Evolutionary conservation across 1,140 invertebrate species (phyloP), one percentile per base, ranked within the genome.

Genomic region (Sipha flava): DNA sequence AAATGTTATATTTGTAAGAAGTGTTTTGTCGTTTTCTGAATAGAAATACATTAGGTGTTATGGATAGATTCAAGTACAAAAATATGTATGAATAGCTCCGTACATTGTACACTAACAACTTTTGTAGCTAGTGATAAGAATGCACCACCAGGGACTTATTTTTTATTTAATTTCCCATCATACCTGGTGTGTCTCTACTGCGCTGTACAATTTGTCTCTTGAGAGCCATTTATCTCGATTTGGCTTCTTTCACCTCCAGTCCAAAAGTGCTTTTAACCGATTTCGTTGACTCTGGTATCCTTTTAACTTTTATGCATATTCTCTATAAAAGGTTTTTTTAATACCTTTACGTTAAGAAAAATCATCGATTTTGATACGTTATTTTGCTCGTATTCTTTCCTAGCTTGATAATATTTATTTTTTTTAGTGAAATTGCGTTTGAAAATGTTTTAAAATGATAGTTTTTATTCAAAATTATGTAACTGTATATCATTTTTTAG

Each of bases 161-260:
- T 77, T 77, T 77, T 77, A 77, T 77, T 77, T 57, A 77, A 77
- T 77, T 77, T 54, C 31, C 34, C 52, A 77, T 77, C 73, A 77
- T 77, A 54, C 34, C 31, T 59, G 47, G 52, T 59, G 73, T 77
- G 52, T 64, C 16, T 77, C 34, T 57, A 57, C 31, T 54, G 31
- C 34, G 52, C 29, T 57, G 31, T 40, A 59, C 73, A 57, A 77
- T 43, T 77, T 23, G 49, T 77, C 73, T 77, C 73, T 43, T 29
- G 73, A 52, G 73, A 54, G 59, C 52, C 34, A 77, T 77, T 59
- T 77, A 77, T 77, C 52, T 57, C 52, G 73, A 77, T 77, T 77
- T 59, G 73, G 73, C 7, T 77, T 77, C 73, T 23, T 77, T 43
- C 73, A 77, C 73, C 37, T 59, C 21, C 21, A 23, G 23, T 26